A percentile compares a stretch with the other conserved stretches of the same genome.
Evolutionary conservation across 2,797 vertebrate species (phyloP).

Genomic region (Spinus olivaceus): DNA sequence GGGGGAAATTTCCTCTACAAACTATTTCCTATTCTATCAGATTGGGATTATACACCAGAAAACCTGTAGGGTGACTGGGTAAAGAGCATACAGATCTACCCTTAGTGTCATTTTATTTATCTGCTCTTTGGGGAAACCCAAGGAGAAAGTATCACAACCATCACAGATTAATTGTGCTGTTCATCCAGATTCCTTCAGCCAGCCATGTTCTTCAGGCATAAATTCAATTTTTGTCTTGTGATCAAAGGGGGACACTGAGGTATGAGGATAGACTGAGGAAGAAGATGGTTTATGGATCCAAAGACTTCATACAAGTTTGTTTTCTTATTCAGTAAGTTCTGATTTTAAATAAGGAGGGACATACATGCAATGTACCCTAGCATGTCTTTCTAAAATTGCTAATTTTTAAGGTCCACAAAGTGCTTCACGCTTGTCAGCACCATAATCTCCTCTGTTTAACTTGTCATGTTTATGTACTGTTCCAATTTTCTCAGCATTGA

Average conservation of each 20-base stretch:
- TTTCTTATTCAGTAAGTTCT: not conserved
- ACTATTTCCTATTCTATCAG: not conserved
- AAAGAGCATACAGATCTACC: not conserved
- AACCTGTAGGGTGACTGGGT: not conserved
- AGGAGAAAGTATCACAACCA: not conserved
- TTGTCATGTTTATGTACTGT: slow-evolving; percentile 51
- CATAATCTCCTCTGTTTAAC: slow-evolving; percentile 35
- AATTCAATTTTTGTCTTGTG: not conserved
- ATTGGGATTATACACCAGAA: not conserved
- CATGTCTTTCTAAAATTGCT: not conserved
- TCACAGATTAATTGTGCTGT: not conserved
- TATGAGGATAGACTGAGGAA: not conserved
- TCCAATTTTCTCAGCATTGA: slow-evolving; percentile 26
- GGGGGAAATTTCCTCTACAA: not conserved
- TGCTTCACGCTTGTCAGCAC: slow-evolving; percentile 16
- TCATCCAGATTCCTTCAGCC: not conserved
- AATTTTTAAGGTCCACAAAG: not conserved
- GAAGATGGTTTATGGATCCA: not conserved
- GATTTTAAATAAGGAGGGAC: not conserved
- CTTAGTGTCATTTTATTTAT: not conserved
- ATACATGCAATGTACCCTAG: not conserved
- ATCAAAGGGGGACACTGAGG: not conserved
- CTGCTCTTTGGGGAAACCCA: not conserved
- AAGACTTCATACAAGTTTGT: not conserved
- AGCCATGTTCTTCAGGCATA: not conserved